phyloP scores from a whole-genome alignment of 2,797 vertebrate genomes.

The Ibycter americanus region DNA sequence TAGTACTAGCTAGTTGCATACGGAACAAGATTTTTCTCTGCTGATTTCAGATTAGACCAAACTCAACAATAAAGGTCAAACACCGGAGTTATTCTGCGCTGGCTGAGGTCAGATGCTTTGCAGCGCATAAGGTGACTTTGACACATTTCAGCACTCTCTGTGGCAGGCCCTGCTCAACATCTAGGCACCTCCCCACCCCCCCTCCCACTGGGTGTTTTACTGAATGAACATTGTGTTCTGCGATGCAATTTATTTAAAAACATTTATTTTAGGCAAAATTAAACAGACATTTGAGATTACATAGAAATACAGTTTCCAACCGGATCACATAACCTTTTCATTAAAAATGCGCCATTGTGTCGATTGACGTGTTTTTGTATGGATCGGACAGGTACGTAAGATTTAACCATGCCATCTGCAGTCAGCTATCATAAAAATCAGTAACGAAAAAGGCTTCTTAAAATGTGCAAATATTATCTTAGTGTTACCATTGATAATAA shows the following conservation, averaged over 20 bases:
- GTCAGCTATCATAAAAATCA: constrained; percentile 72
- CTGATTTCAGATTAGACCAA: neutral
- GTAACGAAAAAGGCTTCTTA: constrained; percentile 67
- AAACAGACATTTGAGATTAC: constrained; percentile 76
- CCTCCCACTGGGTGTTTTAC: neutral
- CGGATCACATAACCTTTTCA: constrained; percentile 53
- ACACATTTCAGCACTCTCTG: neutral
- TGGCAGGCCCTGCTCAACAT: neutral
- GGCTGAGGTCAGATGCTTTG: neutral
- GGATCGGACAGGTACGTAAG: constrained; percentile 47
- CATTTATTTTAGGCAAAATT: constrained; percentile 80
- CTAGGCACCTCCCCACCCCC: neutral
- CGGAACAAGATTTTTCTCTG: neutral
- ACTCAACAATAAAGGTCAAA: neutral
- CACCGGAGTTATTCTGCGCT: neutral
- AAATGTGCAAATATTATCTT: constrained; percentile 77
- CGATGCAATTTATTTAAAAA: constrained; percentile 74
- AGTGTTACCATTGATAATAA: constrained; percentile 76
- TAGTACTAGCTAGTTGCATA: neutral
- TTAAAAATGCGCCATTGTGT: constrained; percentile 73
- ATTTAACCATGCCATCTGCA: constrained; percentile 71
- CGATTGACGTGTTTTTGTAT: constrained; percentile 40
- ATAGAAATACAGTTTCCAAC: constrained; percentile 78
- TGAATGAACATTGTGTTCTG: constrained; percentile 41
- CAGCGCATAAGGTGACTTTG: neutral